A percentile compares a stretch with the other conserved stretches of the same genome.
phyloP scores from a whole-genome alignment of 2,113 vertebrate species.

The Poicephalus meyeri region DNA sequence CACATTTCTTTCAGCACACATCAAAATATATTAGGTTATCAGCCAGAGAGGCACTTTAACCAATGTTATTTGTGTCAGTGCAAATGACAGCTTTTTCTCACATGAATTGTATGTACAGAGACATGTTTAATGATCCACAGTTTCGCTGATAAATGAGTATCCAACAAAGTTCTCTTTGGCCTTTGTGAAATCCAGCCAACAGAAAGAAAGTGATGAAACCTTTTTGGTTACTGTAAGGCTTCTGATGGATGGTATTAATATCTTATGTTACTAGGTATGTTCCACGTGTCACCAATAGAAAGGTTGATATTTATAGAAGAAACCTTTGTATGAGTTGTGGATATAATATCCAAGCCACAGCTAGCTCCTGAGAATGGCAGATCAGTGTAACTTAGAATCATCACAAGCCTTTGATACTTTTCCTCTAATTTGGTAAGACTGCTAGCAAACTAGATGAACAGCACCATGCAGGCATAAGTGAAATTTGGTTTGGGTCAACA shows the following conservation, averaged over 20 bases:
- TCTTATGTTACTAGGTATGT: background rate
- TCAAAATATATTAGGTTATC: background rate
- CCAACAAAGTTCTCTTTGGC: background rate
- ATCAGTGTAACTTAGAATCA: background rate
- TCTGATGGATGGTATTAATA: constrained; percentile 7
- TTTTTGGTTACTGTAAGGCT: background rate
- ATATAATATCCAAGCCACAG: background rate
- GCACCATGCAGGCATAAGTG: background rate
- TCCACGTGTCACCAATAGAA: background rate
- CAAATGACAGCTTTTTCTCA: constrained; percentile 12
- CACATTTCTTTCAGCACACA: background rate
- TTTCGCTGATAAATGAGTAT: background rate
- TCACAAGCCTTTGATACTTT: background rate
- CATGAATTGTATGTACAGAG: background rate
- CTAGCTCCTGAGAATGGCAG: background rate
- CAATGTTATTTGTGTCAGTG: background rate
- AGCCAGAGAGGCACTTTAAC: background rate
- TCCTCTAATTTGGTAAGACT: background rate
- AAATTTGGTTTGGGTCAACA: background rate
- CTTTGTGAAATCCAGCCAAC: background rate
- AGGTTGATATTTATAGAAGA: background rate
- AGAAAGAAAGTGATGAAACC: background rate
- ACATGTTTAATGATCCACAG: background rate
- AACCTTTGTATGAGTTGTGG: background rate
- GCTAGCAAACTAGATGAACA: background rate